These are phyloP conservation scores for Haliclona indistincta DNA, from an alignment of 37 sponge, comb jelly and placozoan species.

Conservation along the genomic window DNA sequence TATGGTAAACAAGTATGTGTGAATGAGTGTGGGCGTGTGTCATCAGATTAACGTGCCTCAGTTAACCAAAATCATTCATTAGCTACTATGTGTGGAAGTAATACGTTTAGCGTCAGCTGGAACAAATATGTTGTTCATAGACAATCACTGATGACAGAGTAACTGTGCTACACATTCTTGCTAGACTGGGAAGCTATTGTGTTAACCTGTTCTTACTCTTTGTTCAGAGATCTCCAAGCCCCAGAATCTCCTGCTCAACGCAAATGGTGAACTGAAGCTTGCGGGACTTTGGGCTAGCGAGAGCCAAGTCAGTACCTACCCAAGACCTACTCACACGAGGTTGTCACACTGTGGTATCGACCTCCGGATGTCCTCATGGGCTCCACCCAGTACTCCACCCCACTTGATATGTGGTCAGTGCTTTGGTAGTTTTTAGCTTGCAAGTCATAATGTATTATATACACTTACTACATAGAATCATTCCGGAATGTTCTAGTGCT, in stretches of 20 bases:
- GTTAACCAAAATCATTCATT: no score
- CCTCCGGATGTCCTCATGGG: slow-evolving; percentile 99
- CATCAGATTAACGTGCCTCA: no score
- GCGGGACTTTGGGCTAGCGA: slow-evolving; percentile 77
- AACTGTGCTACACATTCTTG: neutral
- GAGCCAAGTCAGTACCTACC: slow-evolving; percentile 99
- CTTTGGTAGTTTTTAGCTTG: neutral
- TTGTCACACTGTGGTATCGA: slow-evolving; percentile 97
- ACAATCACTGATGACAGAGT: no score
- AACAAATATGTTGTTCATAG: no score
- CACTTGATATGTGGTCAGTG: slow-evolving; percentile 97
- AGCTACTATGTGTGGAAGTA: no score
- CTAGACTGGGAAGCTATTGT: neutral
- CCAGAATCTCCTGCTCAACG: neutral
- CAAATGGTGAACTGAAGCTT: neutral
- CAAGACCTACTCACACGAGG: slow-evolving; percentile 94
- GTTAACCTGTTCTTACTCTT: neutral
- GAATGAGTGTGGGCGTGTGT: neutral
- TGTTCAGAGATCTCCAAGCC: neutral
- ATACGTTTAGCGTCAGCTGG: no score
- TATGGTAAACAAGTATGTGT: neutral
- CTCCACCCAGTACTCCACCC: slow-evolving; percentile 92
- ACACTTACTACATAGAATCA: no score
- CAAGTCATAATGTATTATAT: no score
- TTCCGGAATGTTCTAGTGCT: no score